Percentiles rank a stretch among this genome's conserved stretches.
Conservation (phyloP, 2,113 vertebrate species). For the Oophaga pumilio region DNA sequence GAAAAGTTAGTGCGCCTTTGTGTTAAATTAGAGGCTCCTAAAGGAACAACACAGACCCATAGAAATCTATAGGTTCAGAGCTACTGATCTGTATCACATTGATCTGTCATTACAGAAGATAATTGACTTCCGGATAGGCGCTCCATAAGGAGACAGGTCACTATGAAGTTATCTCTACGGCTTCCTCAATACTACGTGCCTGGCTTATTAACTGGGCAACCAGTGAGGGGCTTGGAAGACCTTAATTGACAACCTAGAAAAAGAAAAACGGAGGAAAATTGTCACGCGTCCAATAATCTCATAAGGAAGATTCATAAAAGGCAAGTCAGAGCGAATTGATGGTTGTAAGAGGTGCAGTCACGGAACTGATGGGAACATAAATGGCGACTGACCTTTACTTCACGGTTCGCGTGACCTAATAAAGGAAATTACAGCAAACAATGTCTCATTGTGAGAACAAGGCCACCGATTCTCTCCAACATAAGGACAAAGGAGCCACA, state of each 20-base stretch:
- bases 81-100: background rate
- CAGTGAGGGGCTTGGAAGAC: background rate
- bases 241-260: background rate
- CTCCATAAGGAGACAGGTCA: background rate
- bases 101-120: background rate
- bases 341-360: constrained; percentile 65
- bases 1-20: too few relatives aligned
- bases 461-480: constrained; percentile 62
- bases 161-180: background rate
- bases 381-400: constrained; percentile 79
- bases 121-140: background rate
- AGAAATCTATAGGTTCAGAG: background rate
- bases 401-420: constrained; percentile 72
- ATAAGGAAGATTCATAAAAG: constrained; percentile 31
- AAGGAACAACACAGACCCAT: too few relatives aligned
- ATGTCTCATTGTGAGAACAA: constrained; percentile 72
- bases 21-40: too few relatives aligned
- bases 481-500: constrained; percentile 64
- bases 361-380: constrained; percentile 83
- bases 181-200: background rate
- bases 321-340: constrained; percentile 65
- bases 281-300: background rate
- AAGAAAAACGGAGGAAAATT: background rate
- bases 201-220: background rate
- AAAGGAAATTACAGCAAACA: constrained; percentile 71